phyloP scores from a whole-genome alignment of 2,797 vertebrate genomes.

The Antennarius maculatus region DNA sequence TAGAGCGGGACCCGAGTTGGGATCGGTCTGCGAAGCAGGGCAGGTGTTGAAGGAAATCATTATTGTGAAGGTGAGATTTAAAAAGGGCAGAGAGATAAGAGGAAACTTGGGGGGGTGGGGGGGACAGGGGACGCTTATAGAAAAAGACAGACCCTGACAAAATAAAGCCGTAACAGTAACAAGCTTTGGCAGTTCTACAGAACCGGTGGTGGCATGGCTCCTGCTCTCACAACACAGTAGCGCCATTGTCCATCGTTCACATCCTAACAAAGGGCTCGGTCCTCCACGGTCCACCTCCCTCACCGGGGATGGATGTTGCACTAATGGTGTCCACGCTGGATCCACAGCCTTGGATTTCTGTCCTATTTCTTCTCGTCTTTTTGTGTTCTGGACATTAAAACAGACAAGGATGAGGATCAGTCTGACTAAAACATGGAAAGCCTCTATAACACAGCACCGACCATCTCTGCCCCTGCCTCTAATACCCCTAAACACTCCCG shows the following conservation, averaged over 20 bases:
- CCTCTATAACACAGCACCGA: neutral
- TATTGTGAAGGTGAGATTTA: slow-evolving; percentile 3
- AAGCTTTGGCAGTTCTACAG: slow-evolving; percentile 40
- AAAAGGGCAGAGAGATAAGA: slow-evolving; percentile 12
- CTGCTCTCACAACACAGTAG: slow-evolving; percentile 55
- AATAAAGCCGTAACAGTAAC: slow-evolving; percentile 47
- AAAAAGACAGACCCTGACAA: slow-evolving; percentile 34
- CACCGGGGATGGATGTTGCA: slow-evolving; percentile 53
- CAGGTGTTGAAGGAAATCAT: slow-evolving; percentile 14
- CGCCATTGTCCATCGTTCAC: slow-evolving; percentile 65
- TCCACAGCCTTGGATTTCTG: slow-evolving; percentile 53
- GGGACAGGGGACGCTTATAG: slow-evolving; percentile 5
- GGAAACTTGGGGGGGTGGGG: neutral
- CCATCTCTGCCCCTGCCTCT: slow-evolving; percentile 16
- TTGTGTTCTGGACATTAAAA: neutral
- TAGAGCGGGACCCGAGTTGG: neutral
- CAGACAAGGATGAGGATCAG: slow-evolving; percentile 27
- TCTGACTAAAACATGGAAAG: slow-evolving; percentile 2
- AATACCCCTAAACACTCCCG: neutral
- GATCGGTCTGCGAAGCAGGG: neutral
- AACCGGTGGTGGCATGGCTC: slow-evolving; percentile 21
- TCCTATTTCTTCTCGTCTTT: slow-evolving; percentile 48
- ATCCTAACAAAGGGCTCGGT: slow-evolving; percentile 51
- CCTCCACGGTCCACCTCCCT: slow-evolving; percentile 34
- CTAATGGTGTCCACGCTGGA: slow-evolving; percentile 61